phyloP scores from a whole-genome alignment of 1,140 invertebrate species.

The Bombus balteatus region DNA sequence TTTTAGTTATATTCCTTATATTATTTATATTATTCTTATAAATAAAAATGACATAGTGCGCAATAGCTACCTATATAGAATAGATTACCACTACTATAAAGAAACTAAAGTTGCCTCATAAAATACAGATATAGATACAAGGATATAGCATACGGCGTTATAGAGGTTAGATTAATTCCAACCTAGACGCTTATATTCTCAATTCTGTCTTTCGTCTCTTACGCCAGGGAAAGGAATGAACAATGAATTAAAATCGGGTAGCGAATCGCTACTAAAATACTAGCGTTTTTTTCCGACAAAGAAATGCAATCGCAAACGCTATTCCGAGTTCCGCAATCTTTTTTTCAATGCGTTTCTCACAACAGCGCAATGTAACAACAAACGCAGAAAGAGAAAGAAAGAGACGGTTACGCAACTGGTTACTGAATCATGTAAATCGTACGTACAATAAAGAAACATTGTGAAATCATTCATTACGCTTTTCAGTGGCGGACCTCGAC shows the following conservation, averaged over 20 bases:
- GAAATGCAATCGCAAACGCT: background rate
- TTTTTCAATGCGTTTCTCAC: constrained; percentile 41
- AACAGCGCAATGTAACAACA: constrained; percentile 6
- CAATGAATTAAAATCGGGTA: background rate
- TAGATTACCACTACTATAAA: background rate
- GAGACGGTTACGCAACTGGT: constrained; percentile 40
- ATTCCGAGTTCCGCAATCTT: constrained; percentile 34
- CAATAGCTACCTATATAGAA: background rate
- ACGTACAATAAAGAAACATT: constrained; percentile 30
- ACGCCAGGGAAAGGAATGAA: background rate
- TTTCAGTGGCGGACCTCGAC: constrained; percentile 7
- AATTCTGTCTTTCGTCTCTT: no score
- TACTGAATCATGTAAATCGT: constrained; percentile 50
- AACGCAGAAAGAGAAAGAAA: background rate
- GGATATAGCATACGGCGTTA: background rate
- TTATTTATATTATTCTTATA: background rate
- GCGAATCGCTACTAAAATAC: background rate
- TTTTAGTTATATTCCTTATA: background rate
- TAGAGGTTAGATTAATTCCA: background rate
- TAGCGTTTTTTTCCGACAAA: no score
- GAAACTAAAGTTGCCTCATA: background rate
- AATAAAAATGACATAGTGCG: background rate
- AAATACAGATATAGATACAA: background rate
- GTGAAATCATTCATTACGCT: constrained; percentile 37
- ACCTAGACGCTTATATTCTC: background rate